A percentile compares a stretch with the other conserved stretches of the same genome.
Conservation (phyloP, 1,140 invertebrate genomes). For the Drosophila tani region DNA sequence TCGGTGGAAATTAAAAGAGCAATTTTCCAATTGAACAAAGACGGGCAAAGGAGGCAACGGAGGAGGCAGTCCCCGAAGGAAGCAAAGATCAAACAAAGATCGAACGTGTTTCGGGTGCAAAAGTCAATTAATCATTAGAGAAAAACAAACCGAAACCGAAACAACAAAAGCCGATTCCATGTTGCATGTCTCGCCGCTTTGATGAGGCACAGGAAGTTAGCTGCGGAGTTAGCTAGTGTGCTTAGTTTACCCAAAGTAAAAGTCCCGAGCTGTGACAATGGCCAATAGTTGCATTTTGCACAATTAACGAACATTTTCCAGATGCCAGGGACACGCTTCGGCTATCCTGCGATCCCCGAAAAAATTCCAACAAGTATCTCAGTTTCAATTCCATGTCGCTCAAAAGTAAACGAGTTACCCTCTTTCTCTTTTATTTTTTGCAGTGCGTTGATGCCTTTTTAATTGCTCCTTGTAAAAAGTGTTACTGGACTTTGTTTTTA, state of each 20-base stretch:
- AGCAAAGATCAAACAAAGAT: conserved; percentile 66
- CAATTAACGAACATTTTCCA: conserved; percentile 65
- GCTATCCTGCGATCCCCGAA: conserved; percentile 25
- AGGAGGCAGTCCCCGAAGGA: conserved; percentile 34
- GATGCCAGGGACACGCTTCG: conserved; percentile 58
- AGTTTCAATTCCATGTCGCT: conserved; percentile 32
- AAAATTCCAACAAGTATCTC: conserved; percentile 61
- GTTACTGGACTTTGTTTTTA: conserved; percentile 16
- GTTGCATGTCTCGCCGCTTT: conserved; percentile 46
- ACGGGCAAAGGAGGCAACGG: conserved; percentile 2
- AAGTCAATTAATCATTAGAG: conserved; percentile 81
- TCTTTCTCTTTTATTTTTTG: not conserved
- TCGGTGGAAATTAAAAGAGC: conserved; percentile 55
- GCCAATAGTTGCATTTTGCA: conserved; percentile 65
- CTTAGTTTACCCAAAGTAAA: conserved; percentile 50
- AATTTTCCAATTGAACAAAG: conserved; percentile 55
- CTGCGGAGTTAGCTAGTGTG: conserved; percentile 15
- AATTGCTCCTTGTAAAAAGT: conserved; percentile 45
- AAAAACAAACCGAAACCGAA: conserved; percentile 39
- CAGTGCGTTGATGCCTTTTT: conserved; percentile 49
- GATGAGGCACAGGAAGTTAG: conserved; percentile 44
- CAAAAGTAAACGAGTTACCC: conserved; percentile 50
- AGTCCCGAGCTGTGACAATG: conserved; percentile 62
- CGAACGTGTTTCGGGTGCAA: conserved; percentile 77
- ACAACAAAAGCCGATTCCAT: conserved; percentile 48